Conservation (phyloP, 2,113 vertebrate genomes). For the Syngnathus floridae region DNA sequence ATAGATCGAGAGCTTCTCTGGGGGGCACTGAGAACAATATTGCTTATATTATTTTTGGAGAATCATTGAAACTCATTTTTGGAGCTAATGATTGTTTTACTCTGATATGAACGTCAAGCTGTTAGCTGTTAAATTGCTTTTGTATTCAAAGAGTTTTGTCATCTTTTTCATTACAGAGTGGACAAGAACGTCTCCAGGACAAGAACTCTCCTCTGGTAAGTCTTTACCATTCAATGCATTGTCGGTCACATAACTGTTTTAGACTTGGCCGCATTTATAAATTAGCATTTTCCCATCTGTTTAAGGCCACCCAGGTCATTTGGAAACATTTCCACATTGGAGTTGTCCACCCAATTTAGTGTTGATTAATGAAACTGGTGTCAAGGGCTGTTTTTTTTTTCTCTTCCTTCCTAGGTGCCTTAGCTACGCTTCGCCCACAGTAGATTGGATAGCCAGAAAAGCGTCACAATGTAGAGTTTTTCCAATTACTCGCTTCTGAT, state of each 20-base stretch:
- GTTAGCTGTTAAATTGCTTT: background rate
- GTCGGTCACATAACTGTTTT: too few relatives aligned
- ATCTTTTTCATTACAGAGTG: constrained; percentile 47
- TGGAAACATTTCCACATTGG: too few relatives aligned
- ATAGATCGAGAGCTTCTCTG: constrained; percentile 4
- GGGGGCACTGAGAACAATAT: background rate
- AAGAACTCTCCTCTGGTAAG: constrained; percentile 64
- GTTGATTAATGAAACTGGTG: too few relatives aligned
- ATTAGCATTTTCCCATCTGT: background rate
- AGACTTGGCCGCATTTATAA: background rate
- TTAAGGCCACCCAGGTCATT: too few relatives aligned
- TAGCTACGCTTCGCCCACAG: too few relatives aligned
- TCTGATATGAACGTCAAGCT: background rate
- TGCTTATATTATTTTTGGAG: background rate
- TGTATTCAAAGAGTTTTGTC: background rate
- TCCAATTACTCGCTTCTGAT: too few relatives aligned
- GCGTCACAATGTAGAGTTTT: too few relatives aligned
- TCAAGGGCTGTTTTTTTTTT: too few relatives aligned
- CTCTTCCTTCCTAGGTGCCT: too few relatives aligned
- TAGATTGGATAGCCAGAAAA: too few relatives aligned
- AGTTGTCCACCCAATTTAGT: too few relatives aligned
- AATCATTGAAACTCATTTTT: background rate
- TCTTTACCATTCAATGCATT: constrained; percentile 5
- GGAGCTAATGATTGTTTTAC: background rate
- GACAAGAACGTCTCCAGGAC: constrained; percentile 65